Evolutionary conservation across 2,113 vertebrate genomes (phyloP), one percentile per base, ranked within the genome.

Genomic region (Triplophysa tibetana): DNA sequence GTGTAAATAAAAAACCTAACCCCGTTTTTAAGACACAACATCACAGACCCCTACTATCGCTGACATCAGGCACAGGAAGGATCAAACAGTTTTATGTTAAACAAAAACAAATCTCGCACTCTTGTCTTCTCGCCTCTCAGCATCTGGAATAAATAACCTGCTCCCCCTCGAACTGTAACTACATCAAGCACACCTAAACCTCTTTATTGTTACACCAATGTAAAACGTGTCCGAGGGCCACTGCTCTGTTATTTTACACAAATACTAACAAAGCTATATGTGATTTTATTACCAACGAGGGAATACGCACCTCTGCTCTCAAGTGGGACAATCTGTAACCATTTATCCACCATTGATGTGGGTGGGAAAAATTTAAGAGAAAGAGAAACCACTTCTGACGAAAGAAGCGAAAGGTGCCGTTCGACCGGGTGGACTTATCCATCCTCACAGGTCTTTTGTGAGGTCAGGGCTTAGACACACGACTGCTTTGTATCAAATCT

Each of bases 401-500:
- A 45, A 62, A 52, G 79, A 43, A 54, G 58, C 48, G 62, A 58
- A 76, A 73, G 67, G 79, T 77, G 72, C 48, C 24, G 45, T 75
- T 64, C 11, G 50, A 67, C 72, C 83, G 85, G 81, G 85, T 83
- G 83, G 81, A 87, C 81, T 80, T 83, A 68, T 86, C 85, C 79
- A 77, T 85, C 83, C 52, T 6, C 16, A 23, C 50, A 82, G 70
- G 72, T 54, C 78, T 52, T 54, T 56, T 54, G 41, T 50, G 5
- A 75, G 26, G 73, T 45, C 70, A 61, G 63, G 78, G 8, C 77
- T 79, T 62, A 11, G 52, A 79, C 45, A 43, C 67, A 21, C 8
- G 75, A 41, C 85, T 88, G 87, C 62, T 83, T 74, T 82, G 75
- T 65, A 77, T 88, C 84, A 88, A 68, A 26, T 56, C 77, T 83